phyloP scores from a whole-genome alignment of 2,797 vertebrate genomes.

The Semaprochilodus insignis region DNA sequence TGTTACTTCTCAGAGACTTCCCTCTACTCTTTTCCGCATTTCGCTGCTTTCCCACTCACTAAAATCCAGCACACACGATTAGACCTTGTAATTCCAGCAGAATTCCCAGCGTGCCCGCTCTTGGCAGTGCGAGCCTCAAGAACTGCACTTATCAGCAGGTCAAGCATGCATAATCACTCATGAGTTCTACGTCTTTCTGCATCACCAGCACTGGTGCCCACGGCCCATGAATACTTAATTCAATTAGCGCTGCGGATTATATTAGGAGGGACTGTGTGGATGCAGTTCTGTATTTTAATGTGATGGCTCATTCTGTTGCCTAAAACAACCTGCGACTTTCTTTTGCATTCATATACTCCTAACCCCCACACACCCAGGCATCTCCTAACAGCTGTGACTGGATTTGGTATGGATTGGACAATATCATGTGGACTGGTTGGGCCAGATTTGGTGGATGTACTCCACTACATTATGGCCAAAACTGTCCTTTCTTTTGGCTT shows the following conservation, averaged over 20 bases:
- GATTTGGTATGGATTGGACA: too few relatives aligned
- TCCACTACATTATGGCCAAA: too few relatives aligned
- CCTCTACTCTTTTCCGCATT: neutral
- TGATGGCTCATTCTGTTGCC: neutral
- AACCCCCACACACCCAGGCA: neutral
- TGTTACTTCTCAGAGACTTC: neutral
- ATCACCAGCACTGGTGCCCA: slow-evolving; percentile 38
- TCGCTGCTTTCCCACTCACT: neutral
- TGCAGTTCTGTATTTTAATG: slow-evolving; percentile 6
- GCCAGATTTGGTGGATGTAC: too few relatives aligned
- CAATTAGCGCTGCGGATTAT: slow-evolving; percentile 17
- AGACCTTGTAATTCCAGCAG: slow-evolving; percentile 47
- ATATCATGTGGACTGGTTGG: neutral
- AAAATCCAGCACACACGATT: neutral
- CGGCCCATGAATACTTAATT: slow-evolving; percentile 40
- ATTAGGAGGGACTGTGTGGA: slow-evolving; percentile 12
- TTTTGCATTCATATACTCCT: neutral
- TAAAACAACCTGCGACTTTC: neutral
- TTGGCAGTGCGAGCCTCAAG: slow-evolving; percentile 31
- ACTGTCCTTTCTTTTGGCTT: too few relatives aligned
- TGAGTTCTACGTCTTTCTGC: slow-evolving; percentile 47
- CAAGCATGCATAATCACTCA: slow-evolving; percentile 41
- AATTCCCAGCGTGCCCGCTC: slow-evolving; percentile 26
- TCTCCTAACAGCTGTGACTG: neutral
- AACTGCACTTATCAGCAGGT: slow-evolving; percentile 38